A percentile compares a stretch with the other conserved stretches of the same genome.
These are phyloP conservation scores for Karalla daura DNA, from an alignment of 2,797 vertebrate species.

Conservation along the genomic window DNA sequence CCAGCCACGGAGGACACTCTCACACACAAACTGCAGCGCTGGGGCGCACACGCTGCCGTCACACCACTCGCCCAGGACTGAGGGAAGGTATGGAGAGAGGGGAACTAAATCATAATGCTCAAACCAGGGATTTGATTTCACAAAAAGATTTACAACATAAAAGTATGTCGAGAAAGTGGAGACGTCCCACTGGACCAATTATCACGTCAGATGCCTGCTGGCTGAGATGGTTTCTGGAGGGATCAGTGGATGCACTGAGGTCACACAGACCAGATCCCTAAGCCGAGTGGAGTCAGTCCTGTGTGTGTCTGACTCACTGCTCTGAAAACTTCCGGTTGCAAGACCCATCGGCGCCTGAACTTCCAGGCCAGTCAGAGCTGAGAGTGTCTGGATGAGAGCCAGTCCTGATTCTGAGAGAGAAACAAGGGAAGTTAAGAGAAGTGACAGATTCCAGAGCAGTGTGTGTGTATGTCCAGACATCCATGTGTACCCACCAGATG, in stretches of 20 bases:
- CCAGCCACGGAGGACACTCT: conserved; percentile 83
- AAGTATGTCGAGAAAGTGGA: background rate
- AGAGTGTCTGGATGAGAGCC: conserved; percentile 83
- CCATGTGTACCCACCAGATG: conserved; percentile 83
- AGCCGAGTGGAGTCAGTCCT: background rate
- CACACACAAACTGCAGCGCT: conserved; percentile 77
- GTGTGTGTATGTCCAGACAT: background rate
- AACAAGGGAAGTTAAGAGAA: background rate
- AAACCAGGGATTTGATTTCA: background rate
- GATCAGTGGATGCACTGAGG: background rate
- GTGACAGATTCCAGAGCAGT: background rate
- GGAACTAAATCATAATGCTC: background rate
- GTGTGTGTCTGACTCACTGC: conserved; percentile 80
- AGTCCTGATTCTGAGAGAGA: conserved; percentile 79
- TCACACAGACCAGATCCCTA: background rate
- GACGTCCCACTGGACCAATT: too few species aligned
- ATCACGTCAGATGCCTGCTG: background rate
- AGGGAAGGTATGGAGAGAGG: background rate
- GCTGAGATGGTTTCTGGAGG: background rate
- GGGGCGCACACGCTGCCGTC: conserved; percentile 57
- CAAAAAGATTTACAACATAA: background rate
- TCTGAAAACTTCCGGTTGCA: conserved; percentile 87
- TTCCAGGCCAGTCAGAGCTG: conserved; percentile 83
- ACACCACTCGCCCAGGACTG: conserved; percentile 90
- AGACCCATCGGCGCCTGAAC: conserved; percentile 84